Conservation (phyloP, 2,113 vertebrate genomes). For the Tetrao urogallus region DNA sequence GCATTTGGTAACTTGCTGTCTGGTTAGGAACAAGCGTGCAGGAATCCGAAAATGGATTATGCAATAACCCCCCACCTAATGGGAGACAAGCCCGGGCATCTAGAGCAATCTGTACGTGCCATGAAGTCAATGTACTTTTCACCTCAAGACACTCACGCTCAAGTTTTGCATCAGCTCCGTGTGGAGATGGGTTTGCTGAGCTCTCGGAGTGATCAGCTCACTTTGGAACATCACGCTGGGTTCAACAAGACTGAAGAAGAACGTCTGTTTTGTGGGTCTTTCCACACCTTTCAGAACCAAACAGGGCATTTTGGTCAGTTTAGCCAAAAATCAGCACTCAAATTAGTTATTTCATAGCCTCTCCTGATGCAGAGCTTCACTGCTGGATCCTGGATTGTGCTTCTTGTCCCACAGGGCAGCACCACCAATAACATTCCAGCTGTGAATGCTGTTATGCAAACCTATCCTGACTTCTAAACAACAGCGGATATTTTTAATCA, state of each 20-base stretch:
- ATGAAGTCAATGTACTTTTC: conserved; percentile 43
- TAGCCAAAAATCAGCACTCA: background rate
- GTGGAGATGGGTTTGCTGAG: background rate
- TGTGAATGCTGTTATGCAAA: background rate
- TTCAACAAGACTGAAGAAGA: background rate
- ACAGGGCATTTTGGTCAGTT: background rate
- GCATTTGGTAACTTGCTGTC: background rate
- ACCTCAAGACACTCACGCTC: background rate
- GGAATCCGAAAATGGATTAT: conserved; percentile 58
- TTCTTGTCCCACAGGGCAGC: background rate
- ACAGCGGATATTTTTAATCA: conserved; percentile 32
- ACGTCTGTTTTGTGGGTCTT: background rate
- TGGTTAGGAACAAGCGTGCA: background rate
- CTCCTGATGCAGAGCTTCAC: background rate
- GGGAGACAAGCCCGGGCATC: conserved; percentile 20
- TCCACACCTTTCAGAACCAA: background rate
- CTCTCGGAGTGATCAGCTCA: background rate
- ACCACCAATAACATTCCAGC: background rate
- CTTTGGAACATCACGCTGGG: background rate
- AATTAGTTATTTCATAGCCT: background rate
- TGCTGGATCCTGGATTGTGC: background rate
- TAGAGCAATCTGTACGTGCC: background rate
- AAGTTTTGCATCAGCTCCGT: conserved; percentile 5
- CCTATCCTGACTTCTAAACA: background rate
- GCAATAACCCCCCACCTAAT: conserved; percentile 30